A percentile compares a stretch with the other conserved stretches of the same genome.
phyloP scores from a whole-genome alignment of 2,888 invertebrate genomes.

The Cerceris rybyensis region DNA sequence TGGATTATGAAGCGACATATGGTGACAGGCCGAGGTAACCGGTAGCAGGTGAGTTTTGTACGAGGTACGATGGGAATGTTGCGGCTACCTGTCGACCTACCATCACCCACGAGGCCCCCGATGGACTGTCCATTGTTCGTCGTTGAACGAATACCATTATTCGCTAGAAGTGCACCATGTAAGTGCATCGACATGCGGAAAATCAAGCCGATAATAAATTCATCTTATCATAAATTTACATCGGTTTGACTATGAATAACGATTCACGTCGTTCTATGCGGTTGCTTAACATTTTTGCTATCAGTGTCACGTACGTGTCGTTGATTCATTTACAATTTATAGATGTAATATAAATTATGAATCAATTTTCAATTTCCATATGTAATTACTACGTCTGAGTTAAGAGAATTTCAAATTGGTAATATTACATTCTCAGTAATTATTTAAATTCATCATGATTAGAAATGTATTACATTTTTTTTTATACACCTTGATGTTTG shows the following conservation, averaged over 20 bases:
- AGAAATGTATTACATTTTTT: too few relatives aligned
- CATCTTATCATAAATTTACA: constrained; percentile 50
- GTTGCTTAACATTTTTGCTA: constrained; percentile 5
- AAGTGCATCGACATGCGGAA: constrained; percentile 39
- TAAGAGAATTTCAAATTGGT: too few relatives aligned
- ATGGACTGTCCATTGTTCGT: constrained; percentile 45
- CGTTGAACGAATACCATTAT: constrained; percentile 47
- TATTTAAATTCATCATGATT: too few relatives aligned
- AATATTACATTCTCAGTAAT: too few relatives aligned
- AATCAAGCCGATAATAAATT: constrained; percentile 52
- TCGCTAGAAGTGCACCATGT: constrained; percentile 37
- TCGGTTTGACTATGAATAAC: constrained; percentile 41
- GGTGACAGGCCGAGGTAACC: constrained; percentile 68
- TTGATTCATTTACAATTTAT: too few relatives aligned
- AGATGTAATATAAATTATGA: too few relatives aligned
- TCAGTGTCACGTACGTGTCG: background rate
- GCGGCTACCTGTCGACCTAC: constrained; percentile 66
- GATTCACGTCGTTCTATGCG: constrained; percentile 47
- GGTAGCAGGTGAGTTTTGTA: constrained; percentile 78
- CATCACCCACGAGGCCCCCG: constrained; percentile 50
- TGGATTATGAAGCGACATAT: constrained; percentile 65
- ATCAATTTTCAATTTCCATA: too few relatives aligned
- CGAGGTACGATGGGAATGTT: constrained; percentile 75
- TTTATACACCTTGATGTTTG: too few relatives aligned
- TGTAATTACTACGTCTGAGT: too few relatives aligned